Conservation (phyloP, 2,113 vertebrate species). For the Myotis lucifugus region DNA sequence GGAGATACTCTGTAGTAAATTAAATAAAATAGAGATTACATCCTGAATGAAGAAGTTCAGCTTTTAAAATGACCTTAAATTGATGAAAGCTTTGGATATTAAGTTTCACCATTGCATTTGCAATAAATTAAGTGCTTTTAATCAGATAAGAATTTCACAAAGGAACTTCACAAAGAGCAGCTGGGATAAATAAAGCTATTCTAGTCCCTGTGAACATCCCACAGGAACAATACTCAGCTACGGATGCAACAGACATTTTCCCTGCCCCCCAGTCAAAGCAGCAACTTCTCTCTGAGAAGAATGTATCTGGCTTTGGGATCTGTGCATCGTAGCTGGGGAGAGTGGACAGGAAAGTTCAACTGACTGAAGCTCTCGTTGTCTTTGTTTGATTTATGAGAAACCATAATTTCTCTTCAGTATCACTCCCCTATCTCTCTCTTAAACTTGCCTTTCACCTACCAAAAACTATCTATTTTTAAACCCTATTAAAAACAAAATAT, state of each 20-base stretch:
- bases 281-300: background rate
- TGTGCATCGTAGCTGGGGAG: background rate
- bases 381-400: background rate
- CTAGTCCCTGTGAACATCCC: background rate
- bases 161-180: slow-evolving; percentile 27
- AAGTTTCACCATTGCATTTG: slow-evolving; percentile 56
- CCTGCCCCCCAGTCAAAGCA: background rate
- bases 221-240: background rate
- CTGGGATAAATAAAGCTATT: slow-evolving; percentile 8
- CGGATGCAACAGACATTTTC: background rate
- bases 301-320: background rate
- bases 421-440: background rate
- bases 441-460: background rate
- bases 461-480: background rate
- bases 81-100: slow-evolving; percentile 57
- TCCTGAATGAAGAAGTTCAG: slow-evolving; percentile 31
- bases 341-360: background rate
- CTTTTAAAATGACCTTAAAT: slow-evolving; percentile 57
- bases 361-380: background rate
- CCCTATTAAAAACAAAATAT: background rate
- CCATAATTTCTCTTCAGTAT: background rate
- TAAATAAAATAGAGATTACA: slow-evolving; percentile 2
- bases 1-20: background rate
- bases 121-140: slow-evolving; percentile 61
- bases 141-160: slow-evolving; percentile 56